These are phyloP conservation scores for Drosophila ficusphila DNA, from an alignment of 1,140 invertebrate species.

Conservation along the genomic window DNA sequence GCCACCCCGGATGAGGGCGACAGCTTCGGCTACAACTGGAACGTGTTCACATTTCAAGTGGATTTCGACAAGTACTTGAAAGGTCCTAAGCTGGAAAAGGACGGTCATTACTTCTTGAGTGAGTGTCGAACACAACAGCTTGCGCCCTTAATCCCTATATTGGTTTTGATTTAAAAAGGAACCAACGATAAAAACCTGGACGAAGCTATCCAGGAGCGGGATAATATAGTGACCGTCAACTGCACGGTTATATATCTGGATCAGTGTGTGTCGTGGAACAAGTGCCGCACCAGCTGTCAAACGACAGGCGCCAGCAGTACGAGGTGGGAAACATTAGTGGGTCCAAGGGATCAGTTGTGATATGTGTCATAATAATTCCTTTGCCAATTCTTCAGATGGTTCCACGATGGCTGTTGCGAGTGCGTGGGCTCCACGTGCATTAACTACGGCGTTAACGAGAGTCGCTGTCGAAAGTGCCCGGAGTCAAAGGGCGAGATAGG, in stretches of 20 bases:
- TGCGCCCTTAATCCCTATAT: neutral
- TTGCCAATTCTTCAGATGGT: constrained; percentile 88
- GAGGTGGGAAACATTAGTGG: constrained; percentile 45
- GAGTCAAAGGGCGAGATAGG: constrained; percentile 67
- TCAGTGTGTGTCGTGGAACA: constrained; percentile 94
- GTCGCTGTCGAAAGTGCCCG: constrained; percentile 77
- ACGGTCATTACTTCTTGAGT: constrained; percentile 77
- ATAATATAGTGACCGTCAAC: constrained; percentile 89
- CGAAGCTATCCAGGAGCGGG: constrained; percentile 83
- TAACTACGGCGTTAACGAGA: constrained; percentile 96
- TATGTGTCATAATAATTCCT: neutral
- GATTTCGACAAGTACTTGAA: constrained; percentile 86
- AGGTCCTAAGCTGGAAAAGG: constrained; percentile 76
- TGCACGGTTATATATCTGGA: constrained; percentile 97
- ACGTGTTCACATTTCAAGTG: constrained; percentile 91
- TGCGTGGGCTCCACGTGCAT: constrained; percentile 95
- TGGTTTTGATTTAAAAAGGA: constrained; percentile 11
- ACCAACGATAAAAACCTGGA: constrained; percentile 74
- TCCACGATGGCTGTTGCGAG: constrained; percentile 97
- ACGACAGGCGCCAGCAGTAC: constrained; percentile 79
- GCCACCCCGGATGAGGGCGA: constrained; percentile 86
- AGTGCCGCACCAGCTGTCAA: constrained; percentile 86
- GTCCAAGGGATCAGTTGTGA: too few relatives aligned
- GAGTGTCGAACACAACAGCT: constrained; percentile 17
- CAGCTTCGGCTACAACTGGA: constrained; percentile 86